These are phyloP conservation scores for Sanderia malayensis DNA, from an alignment of 30 jellyfish, hydroid and myxozoan genomes.

Conservation along the genomic window DNA sequence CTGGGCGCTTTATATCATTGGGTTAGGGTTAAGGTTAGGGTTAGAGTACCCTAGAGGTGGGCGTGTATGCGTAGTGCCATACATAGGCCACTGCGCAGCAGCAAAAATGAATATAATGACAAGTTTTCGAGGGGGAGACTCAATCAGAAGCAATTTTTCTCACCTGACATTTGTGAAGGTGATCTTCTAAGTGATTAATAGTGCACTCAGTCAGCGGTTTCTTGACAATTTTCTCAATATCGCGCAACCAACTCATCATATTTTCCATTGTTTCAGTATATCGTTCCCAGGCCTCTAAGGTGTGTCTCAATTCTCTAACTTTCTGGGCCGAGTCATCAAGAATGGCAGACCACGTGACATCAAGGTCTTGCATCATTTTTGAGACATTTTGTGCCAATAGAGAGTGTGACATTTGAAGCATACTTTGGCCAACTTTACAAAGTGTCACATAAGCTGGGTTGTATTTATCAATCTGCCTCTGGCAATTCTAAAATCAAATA, in stretches of 20 bases:
- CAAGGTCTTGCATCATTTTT: slow-evolving; percentile 36
- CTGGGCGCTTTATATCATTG: no score
- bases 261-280: slow-evolving; percentile 86
- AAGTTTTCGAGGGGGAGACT: no score
- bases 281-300: slow-evolving; percentile 79
- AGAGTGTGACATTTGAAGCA: slow-evolving; percentile 22
- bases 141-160: background rate
- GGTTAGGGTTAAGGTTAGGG: no score
- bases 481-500: slow-evolving; percentile 43
- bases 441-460: slow-evolving; percentile 49
- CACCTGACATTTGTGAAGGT: slow-evolving; percentile 66
- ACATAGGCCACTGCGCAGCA: no score
- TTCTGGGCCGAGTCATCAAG: slow-evolving; percentile 28
- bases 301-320: slow-evolving; percentile 32
- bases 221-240: slow-evolving; percentile 54
- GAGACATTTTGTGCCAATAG: slow-evolving; percentile 11
- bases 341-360: slow-evolving; percentile 37
- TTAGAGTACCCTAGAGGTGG: no score
- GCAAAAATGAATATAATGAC: no score
- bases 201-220: slow-evolving; percentile 57
- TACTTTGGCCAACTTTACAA: slow-evolving; percentile 30
- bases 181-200: slow-evolving; percentile 43
- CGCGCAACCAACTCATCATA: slow-evolving; percentile 83
- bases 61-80: no score
- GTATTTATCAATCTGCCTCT: slow-evolving; percentile 27